Evolutionary conservation across 2,888 invertebrate species (phyloP).

Genomic region (Pseudoips prasinana): DNA sequence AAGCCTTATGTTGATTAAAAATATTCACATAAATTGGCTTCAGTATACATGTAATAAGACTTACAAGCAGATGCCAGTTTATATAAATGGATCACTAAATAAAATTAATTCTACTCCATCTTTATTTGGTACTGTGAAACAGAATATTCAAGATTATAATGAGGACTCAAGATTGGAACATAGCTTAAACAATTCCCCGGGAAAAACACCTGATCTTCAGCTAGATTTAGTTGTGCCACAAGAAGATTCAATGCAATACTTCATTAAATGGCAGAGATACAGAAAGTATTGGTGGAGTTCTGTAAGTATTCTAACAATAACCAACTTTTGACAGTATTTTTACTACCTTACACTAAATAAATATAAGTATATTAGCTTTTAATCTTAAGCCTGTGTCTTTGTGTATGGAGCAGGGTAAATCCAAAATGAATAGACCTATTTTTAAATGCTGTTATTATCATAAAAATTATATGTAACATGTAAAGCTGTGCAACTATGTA

Average conservation of each 20-base stretch:
- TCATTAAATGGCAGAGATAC: constrained; percentile 88
- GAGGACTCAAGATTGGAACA: constrained; percentile 34
- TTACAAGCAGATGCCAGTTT: constrained; percentile 52
- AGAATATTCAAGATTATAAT: constrained; percentile 25
- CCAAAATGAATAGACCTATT: too few species aligned
- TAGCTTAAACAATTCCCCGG: constrained; percentile 28
- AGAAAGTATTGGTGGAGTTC: constrained; percentile 94
- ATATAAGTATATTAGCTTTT: too few species aligned
- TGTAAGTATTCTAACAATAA: constrained; percentile 73
- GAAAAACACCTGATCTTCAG: constrained; percentile 44
- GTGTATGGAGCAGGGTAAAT: too few species aligned
- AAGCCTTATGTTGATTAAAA: constrained; percentile 55
- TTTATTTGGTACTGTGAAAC: constrained; percentile 47
- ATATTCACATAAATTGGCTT: constrained; percentile 63
- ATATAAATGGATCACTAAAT: constrained; percentile 31
- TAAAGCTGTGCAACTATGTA: too few species aligned
- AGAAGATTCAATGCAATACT: constrained; percentile 82
- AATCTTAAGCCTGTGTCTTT: too few species aligned
- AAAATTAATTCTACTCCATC: constrained; percentile 15
- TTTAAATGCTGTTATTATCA: too few species aligned
- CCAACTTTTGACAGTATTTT: too few species aligned
- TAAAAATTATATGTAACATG: too few species aligned
- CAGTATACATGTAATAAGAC: constrained; percentile 53
- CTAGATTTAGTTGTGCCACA: constrained; percentile 70
- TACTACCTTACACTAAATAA: too few species aligned